Conservation (phyloP, 1,140 invertebrate genomes). For the Nebria ingens region DNA sequence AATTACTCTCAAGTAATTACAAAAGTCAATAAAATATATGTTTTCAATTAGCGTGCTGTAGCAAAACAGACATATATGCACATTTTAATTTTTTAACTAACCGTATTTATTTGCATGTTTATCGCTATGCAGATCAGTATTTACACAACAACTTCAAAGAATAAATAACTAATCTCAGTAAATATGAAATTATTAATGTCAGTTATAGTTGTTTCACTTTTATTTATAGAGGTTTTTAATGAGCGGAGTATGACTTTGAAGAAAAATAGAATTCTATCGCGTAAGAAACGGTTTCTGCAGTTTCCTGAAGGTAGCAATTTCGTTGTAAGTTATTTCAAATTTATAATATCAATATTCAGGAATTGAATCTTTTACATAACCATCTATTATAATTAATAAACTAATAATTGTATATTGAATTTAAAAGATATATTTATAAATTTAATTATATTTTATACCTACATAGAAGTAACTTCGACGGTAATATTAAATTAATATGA, state of each 20-base stretch:
- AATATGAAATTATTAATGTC: neutral
- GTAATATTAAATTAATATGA: too few relatives aligned
- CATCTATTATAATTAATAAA: too few relatives aligned
- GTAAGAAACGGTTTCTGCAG: constrained; percentile 59
- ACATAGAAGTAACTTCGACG: constrained; percentile 11
- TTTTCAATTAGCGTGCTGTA: too few relatives aligned
- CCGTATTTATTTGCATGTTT: too few relatives aligned
- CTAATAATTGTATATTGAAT: constrained; percentile 8
- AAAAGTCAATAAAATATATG: too few relatives aligned
- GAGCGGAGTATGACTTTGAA: neutral
- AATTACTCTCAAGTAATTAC: too few relatives aligned
- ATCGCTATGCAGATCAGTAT: too few relatives aligned
- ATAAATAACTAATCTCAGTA: too few relatives aligned
- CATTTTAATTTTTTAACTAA: too few relatives aligned
- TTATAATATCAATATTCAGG: neutral
- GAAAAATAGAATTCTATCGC: constrained; percentile 35
- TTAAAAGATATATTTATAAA: constrained; percentile 14
- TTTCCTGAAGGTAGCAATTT: constrained; percentile 60
- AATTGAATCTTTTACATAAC: neutral
- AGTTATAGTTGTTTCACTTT: too few relatives aligned
- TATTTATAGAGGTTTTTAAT: neutral
- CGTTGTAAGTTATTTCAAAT: neutral
- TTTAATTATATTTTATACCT: constrained; percentile 9
- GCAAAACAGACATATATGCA: too few relatives aligned
- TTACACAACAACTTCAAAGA: too few relatives aligned